Conservation (phyloP, 2,888 invertebrate species). For the Euclidia mi region DNA sequence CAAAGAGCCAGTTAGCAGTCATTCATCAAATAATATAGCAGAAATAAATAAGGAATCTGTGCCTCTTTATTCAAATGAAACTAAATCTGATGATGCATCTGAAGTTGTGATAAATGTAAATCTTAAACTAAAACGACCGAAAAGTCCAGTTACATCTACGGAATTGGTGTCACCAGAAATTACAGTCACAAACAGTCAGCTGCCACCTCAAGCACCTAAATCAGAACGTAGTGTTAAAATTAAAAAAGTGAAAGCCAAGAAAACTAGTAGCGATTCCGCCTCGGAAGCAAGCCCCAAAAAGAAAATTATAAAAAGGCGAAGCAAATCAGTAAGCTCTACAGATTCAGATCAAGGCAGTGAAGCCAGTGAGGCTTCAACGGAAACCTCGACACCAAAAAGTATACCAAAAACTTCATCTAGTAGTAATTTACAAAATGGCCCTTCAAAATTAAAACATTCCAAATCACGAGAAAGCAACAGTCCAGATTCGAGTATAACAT, state of each 20-base stretch:
- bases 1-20: constrained; percentile 53
- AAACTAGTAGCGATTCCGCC: constrained; percentile 79
- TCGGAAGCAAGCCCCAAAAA: constrained; percentile 79
- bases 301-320: constrained; percentile 80
- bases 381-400: constrained; percentile 66
- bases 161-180: constrained; percentile 83
- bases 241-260: constrained; percentile 80
- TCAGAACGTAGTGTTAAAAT: constrained; percentile 72
- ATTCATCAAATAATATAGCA: constrained; percentile 48
- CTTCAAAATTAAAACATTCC: constrained; percentile 75
- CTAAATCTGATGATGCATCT: constrained; percentile 79
- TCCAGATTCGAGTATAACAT: constrained; percentile 86
- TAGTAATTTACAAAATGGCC: constrained; percentile 70
- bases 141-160: constrained; percentile 69
- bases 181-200: constrained; percentile 80
- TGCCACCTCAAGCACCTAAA: constrained; percentile 88
- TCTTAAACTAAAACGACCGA: constrained; percentile 81
- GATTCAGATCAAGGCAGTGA: constrained; percentile 81
- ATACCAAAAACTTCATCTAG: constrained; percentile 66
- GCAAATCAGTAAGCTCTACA: constrained; percentile 83
- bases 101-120: constrained; percentile 85
- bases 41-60: constrained; percentile 70
- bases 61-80: constrained; percentile 68
- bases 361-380: constrained; percentile 51
- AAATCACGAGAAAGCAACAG: constrained; percentile 83